A percentile compares a stretch with the other conserved stretches of the same genome.
Conservation (phyloP, 2,888 invertebrate genomes). For the Synanthedon myopaeformis region DNA sequence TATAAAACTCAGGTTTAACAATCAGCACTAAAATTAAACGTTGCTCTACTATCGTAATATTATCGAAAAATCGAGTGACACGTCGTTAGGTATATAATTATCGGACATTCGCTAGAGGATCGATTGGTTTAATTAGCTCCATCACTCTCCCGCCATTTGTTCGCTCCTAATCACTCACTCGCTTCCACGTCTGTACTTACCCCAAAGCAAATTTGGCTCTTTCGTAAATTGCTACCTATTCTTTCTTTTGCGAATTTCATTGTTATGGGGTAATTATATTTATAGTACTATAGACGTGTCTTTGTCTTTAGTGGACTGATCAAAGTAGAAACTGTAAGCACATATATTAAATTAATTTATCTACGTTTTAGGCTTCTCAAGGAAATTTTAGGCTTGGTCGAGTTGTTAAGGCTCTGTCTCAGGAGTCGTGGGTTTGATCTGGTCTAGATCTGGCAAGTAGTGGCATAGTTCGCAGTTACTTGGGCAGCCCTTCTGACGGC, state of each 20-base stretch:
- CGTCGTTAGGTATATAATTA: slow-evolving; percentile 13
- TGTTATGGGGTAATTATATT: not conserved
- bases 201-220: slow-evolving; percentile 9
- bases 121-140: slow-evolving; percentile 18
- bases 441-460: no score
- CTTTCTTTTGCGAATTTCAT: not conserved
- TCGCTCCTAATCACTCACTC: slow-evolving; percentile 18
- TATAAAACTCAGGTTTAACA: no score
- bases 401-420: no score
- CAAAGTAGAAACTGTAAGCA: no score
- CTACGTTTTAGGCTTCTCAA: no score
- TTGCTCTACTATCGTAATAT: not conserved
- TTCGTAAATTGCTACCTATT: not conserved
- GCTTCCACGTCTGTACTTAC: slow-evolving; percentile 11
- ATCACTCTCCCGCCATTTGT: slow-evolving; percentile 17
- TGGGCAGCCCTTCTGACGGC: no score
- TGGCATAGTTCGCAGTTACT: no score
- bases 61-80: not conserved
- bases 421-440: no score
- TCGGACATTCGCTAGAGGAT: slow-evolving; percentile 7
- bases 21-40: no score
- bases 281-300: not conserved
- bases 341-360: no score
- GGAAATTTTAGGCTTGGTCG: no score
- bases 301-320: not conserved